phyloP scores from a whole-genome alignment of 2,888 invertebrate genomes.

The Biston betularia region DNA sequence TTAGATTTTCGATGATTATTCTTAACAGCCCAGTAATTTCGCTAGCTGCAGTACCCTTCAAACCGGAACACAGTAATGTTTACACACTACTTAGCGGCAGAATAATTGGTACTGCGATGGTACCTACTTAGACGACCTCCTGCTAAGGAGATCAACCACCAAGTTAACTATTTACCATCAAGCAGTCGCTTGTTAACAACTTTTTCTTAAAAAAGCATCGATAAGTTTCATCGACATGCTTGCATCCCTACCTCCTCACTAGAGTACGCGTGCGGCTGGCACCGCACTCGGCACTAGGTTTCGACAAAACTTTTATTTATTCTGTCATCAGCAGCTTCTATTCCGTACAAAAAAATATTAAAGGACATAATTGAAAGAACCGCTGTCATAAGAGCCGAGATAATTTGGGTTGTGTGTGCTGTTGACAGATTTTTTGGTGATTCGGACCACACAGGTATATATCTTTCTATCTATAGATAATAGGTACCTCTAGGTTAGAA shows the following conservation, averaged over 20 bases:
- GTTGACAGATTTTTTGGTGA: constrained; percentile 15
- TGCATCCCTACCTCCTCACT: constrained; percentile 52
- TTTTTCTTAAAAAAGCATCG: no score
- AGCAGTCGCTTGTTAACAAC: constrained; percentile 15
- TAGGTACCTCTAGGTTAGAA: not conserved
- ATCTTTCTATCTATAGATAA: not conserved
- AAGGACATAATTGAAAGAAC: constrained; percentile 38
- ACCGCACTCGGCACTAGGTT: constrained; percentile 74
- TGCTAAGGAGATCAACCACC: no score
- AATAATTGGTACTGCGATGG: no score
- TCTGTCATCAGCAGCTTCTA: constrained; percentile 72
- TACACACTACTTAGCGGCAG: no score
- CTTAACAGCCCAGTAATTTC: no score
- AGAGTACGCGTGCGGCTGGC: constrained; percentile 67
- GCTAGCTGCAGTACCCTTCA: no score
- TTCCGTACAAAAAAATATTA: constrained; percentile 49
- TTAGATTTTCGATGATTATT: no score
- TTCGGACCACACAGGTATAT: not conserved
- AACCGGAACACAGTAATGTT: no score
- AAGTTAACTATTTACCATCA: not conserved
- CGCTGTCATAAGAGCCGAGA: constrained; percentile 29
- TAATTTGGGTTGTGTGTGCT: constrained; percentile 30
- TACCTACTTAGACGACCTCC: no score
- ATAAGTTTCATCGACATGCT: not conserved
- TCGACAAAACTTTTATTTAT: constrained; percentile 82